These are phyloP conservation scores for Mustelus asterias DNA, from an alignment of 2,113 vertebrate genomes.

Conservation along the genomic window DNA sequence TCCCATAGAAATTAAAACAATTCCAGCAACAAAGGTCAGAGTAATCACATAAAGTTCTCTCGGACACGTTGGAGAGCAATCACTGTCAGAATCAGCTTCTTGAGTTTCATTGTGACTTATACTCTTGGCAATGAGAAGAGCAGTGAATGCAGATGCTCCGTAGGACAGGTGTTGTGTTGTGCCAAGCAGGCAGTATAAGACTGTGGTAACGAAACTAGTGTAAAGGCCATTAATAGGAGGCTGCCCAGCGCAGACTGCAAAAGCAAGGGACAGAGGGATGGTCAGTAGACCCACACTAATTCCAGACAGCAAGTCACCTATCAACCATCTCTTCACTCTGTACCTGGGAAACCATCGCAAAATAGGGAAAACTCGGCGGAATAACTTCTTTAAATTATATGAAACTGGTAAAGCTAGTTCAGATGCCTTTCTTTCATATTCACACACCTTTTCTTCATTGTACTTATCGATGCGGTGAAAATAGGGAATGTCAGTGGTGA, in stretches of 20 bases:
- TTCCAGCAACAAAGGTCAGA: slow-evolving; percentile 18
- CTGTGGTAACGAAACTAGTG: slow-evolving; percentile 15
- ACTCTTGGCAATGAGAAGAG: slow-evolving; percentile 16
- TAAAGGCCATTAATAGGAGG: slow-evolving; percentile 30
- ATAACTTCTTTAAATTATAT: slow-evolving; percentile 11
- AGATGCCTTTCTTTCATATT: slow-evolving; percentile 30
- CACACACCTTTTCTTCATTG: slow-evolving; percentile 22
- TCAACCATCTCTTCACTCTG: not conserved
- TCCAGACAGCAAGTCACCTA: slow-evolving; percentile 27
- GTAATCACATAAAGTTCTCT: not conserved
- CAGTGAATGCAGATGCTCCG: slow-evolving; percentile 16
- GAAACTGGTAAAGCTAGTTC: slow-evolving; percentile 22
- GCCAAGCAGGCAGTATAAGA: slow-evolving; percentile 28
- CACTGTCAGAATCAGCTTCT: not conserved
- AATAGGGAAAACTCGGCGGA: not conserved
- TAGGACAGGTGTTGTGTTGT: slow-evolving; percentile 19
- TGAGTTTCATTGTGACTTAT: not conserved
- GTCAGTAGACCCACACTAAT: slow-evolving; percentile 19
- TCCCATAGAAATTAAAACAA: slow-evolving; percentile 31
- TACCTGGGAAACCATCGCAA: not conserved
- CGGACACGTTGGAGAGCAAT: not conserved
- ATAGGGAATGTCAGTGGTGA: slow-evolving; percentile 7
- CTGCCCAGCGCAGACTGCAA: not conserved
- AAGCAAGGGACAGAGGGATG: slow-evolving; percentile 22
- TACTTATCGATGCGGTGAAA: slow-evolving; percentile 19